phyloP scores from a whole-genome alignment of 2,113 vertebrate species.

The Hassar affinis region DNA sequence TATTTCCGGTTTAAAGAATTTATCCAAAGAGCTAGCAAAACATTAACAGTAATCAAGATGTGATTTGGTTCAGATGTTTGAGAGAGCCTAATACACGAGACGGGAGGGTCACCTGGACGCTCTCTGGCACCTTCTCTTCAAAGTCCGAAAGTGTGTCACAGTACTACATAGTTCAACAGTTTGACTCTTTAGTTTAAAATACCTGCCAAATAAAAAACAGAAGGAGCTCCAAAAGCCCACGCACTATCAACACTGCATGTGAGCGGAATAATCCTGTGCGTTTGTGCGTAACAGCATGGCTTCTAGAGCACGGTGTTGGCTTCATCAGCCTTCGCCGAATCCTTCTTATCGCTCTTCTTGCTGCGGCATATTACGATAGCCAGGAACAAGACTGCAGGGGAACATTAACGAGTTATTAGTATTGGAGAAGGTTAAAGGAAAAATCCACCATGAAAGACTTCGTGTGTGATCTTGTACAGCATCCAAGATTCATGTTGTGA shows the following conservation, averaged over 20 bases:
- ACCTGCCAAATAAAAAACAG: background rate
- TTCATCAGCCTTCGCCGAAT: slow-evolving; percentile 14
- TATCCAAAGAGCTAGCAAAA: background rate
- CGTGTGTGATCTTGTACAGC: background rate
- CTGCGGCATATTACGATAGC: slow-evolving; percentile 57
- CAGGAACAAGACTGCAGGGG: slow-evolving; percentile 62
- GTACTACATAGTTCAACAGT: background rate
- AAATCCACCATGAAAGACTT: background rate
- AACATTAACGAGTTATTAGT: background rate
- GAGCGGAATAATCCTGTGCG: background rate
- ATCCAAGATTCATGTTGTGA: background rate
- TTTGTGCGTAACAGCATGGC: slow-evolving; percentile 18
- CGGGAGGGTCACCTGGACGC: background rate
- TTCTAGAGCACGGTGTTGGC: slow-evolving; percentile 63
- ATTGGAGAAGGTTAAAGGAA: background rate
- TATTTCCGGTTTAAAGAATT: slow-evolving; percentile 1
- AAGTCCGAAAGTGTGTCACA: background rate
- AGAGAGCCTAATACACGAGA: background rate
- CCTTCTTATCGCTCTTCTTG: slow-evolving; percentile 51
- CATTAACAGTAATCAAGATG: background rate
- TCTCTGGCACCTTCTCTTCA: background rate
- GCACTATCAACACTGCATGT: background rate
- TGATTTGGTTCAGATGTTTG: background rate
- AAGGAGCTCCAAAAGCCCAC: background rate
- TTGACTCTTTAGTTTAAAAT: background rate